Evolutionary conservation across 2,888 invertebrate genomes (phyloP).

Genomic region (Meteorus colon): DNA sequence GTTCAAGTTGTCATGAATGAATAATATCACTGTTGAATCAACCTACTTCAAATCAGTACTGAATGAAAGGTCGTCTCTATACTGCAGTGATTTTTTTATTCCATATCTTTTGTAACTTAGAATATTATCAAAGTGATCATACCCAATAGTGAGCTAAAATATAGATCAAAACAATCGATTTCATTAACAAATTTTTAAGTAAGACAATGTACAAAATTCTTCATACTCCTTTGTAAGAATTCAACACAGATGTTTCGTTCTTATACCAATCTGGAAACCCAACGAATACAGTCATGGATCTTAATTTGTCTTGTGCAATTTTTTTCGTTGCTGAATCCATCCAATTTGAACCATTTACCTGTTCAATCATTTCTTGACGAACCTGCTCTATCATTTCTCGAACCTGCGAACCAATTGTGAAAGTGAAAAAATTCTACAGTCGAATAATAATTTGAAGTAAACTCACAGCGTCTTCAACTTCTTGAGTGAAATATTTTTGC

Average conservation of each 20-base stretch:
- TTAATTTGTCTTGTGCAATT: conserved; percentile 75
- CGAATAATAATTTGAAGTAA: background rate
- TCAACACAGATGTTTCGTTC: conserved; percentile 73
- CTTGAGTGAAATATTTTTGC: background rate
- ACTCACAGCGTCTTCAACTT: conserved; percentile 37
- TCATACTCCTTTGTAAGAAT: conserved; percentile 74
- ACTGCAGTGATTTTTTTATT: conserved; percentile 26
- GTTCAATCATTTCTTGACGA: conserved; percentile 74
- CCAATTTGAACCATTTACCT: conserved; percentile 75
- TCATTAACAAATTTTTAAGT: too few species aligned
- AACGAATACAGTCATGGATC: conserved; percentile 74
- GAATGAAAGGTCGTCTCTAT: too few species aligned
- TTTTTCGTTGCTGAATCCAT: conserved; percentile 76
- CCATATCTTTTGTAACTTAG: conserved; percentile 39
- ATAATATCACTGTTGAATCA: background rate
- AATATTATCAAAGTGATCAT: conserved; percentile 43
- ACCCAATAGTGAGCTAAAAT: conserved; percentile 40
- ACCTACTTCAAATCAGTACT: background rate
- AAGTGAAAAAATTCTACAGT: background rate
- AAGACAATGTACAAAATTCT: conserved; percentile 50
- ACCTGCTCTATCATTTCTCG: conserved; percentile 76
- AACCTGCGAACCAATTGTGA: conserved; percentile 55
- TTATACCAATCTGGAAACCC: conserved; percentile 77
- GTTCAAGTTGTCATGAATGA: background rate
- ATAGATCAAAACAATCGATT: background rate